Conservation (phyloP, 2,113 vertebrate species). For the Stegostoma tigrinum region DNA sequence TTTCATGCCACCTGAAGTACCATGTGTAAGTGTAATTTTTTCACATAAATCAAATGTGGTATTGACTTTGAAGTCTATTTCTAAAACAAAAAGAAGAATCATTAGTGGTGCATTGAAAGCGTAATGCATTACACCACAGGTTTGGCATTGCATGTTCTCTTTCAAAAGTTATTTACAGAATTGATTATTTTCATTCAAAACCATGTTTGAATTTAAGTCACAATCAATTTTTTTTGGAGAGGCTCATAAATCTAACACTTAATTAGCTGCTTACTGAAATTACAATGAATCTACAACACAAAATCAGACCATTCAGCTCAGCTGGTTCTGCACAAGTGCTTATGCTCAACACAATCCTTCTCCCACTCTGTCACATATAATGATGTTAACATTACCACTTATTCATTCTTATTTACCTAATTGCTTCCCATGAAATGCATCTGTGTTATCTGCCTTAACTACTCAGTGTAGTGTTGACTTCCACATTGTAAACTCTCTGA, state of each 20-base stretch:
- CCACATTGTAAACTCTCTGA: not conserved
- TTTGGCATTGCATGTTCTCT: not conserved
- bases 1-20: not conserved
- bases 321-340: not conserved
- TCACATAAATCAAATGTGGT: not conserved
- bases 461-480: not conserved
- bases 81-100: not conserved
- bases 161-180: not conserved
- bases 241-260: not conserved
- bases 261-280: not conserved
- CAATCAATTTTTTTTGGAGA: not conserved
- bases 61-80: not conserved
- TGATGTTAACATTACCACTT: not conserved
- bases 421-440: not conserved
- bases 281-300: not conserved
- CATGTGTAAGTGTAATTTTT: not conserved
- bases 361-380: not conserved
- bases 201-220: too few relatives aligned
- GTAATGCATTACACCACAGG: too few relatives aligned
- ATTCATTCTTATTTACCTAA: not conserved
- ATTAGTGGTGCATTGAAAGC: not conserved
- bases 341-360: too few relatives aligned
- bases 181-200: not conserved
- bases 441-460: not conserved
- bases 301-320: not conserved